phyloP scores from a whole-genome alignment of 1,140 invertebrate genomes.

The Camponotus vicinus region DNA sequence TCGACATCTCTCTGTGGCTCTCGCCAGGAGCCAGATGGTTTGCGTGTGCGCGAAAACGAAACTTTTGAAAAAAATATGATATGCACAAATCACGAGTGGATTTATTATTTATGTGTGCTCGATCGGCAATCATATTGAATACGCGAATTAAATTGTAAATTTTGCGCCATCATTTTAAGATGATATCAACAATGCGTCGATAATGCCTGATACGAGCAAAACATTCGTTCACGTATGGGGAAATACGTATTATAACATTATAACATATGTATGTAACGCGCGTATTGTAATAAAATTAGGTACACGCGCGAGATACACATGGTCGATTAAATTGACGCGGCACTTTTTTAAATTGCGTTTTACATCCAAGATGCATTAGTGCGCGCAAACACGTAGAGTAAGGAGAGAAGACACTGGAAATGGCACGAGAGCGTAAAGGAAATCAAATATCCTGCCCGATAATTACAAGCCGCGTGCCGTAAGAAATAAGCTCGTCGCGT shows the following conservation, averaged over 20 bases:
- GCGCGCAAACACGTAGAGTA: slow-evolving; percentile 14
- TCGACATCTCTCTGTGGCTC: background rate
- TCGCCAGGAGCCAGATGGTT: slow-evolving; percentile 6
- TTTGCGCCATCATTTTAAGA: too few species aligned
- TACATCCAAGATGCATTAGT: background rate
- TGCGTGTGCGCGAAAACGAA: background rate
- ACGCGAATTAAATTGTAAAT: slow-evolving; percentile 18
- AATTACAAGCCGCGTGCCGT: slow-evolving; percentile 40
- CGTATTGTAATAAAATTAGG: background rate
- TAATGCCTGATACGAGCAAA: background rate
- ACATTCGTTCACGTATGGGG: too few species aligned
- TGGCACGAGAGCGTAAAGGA: slow-evolving; percentile 32
- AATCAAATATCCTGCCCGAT: slow-evolving; percentile 58
- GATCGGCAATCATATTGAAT: background rate
- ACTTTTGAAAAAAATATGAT: slow-evolving; percentile 5
- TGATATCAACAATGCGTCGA: background rate
- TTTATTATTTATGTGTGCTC: slow-evolving; percentile 1
- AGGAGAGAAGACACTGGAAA: slow-evolving; percentile 25
- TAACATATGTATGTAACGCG: background rate
- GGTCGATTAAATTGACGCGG: background rate
- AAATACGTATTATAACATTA: background rate
- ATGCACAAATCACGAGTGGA: background rate
- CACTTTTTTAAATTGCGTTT: slow-evolving; percentile 1
- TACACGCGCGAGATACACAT: background rate
- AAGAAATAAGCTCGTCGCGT: slow-evolving; percentile 40